Evolutionary conservation across 1,140 invertebrate species (phyloP).

Genomic region (Leguminivora glycinivorella): DNA sequence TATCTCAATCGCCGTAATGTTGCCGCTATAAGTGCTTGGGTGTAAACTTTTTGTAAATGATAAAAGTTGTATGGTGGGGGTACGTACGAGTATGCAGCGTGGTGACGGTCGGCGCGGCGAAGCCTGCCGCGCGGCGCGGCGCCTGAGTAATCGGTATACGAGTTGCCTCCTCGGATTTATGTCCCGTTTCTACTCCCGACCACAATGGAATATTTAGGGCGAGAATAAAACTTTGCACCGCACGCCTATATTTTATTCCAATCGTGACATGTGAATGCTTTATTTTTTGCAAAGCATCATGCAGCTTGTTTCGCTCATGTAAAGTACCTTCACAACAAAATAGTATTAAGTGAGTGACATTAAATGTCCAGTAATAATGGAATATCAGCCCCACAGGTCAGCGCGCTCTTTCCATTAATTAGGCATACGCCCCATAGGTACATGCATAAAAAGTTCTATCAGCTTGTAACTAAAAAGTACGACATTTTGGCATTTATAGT

Average conservation of each 20-base stretch:
- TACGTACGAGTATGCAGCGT: constrained; percentile 9
- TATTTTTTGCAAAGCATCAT: constrained; percentile 30
- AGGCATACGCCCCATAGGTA: too few relatives aligned
- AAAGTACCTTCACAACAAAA: neutral
- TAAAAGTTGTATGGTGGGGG: constrained; percentile 22
- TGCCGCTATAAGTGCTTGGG: constrained; percentile 25
- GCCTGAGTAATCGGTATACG: constrained; percentile 58
- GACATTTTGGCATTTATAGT: too few relatives aligned
- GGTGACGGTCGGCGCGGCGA: constrained; percentile 1
- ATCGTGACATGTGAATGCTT: constrained; percentile 54
- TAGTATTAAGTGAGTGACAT: neutral
- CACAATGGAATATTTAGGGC: constrained; percentile 65
- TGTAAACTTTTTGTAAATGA: constrained; percentile 28
- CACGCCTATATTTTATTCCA: constrained; percentile 56
- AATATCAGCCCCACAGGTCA: neutral
- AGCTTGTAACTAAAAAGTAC: too few relatives aligned
- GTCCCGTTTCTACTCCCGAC: constrained; percentile 47
- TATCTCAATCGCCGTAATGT: constrained; percentile 26
- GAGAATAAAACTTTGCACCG: constrained; percentile 56
- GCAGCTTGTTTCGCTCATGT: neutral
- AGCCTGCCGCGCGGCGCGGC: constrained; percentile 7
- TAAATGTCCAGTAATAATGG: neutral
- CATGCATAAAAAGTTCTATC: too few relatives aligned
- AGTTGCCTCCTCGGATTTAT: constrained; percentile 55
- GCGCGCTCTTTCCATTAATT: neutral